Evolutionary conservation across 1,140 invertebrate genomes (phyloP), one percentile per base, ranked within the genome.

Genomic region (Nasonia longicornis): DNA sequence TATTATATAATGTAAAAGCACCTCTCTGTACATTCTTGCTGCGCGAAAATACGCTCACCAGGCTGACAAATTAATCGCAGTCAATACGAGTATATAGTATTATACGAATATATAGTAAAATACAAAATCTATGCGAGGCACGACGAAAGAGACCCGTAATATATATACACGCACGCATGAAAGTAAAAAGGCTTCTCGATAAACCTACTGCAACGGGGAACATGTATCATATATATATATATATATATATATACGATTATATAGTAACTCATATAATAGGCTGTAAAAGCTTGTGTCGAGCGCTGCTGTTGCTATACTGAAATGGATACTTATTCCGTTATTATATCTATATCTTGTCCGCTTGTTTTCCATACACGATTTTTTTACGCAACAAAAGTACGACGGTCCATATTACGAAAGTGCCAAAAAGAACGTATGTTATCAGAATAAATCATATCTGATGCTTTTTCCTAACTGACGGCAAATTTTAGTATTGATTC

Each of bases 351-450:
- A 52, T 52, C 11, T 52, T 58, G 16, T 58, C 52, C 52, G 52
- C 52, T 58, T n/a, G 52, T 58, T 58, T 58, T n/a, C 52, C 52
- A 4, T 52, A 16, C 7, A n/a, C 8, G 52, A 58, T 58, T 58
- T 58, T 58, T 58, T 52, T 52, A 58, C 52, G 20, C 6, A 58
- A 58, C 52, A 7, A 58, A 58, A 58, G n/a, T n/a, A 45, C 0
- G 26, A 77, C 16, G 66, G 77, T 83, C 38, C 77, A 31, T 77
- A n/a, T 16, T 7, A 38, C 8, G 6, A 77, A 83, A 77, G 82
- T 83, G 82, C 82, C 82, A 83, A 83, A 80, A 72, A 26, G 26
- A 82, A 78, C 69, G 26, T 67, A 12, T 67, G 14, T 67, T 31
- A 58, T 58, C 20, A 58, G 52, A 6, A 58, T 58, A 42, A 8